These are phyloP conservation scores for Daboia siamensis DNA, from an alignment of 2,113 vertebrate species.

Conservation along the genomic window DNA sequence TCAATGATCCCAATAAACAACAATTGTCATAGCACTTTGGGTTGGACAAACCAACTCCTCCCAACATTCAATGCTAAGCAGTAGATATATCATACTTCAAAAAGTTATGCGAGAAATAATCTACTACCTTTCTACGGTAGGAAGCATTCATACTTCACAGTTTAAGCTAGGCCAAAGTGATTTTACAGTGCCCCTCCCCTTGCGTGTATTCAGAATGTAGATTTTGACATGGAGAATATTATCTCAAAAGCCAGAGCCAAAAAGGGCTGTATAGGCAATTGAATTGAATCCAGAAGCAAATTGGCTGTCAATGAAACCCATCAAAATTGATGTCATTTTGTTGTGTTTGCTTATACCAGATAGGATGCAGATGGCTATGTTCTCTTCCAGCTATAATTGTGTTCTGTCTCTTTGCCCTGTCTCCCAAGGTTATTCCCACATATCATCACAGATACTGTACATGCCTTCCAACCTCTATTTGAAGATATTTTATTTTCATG, in stretches of 20 bases:
- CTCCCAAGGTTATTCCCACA: not conserved
- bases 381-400: not conserved
- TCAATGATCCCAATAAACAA: not conserved
- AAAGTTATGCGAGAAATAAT: not conserved
- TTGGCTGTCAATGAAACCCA: not conserved
- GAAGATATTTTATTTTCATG: not conserved
- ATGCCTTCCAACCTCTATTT: not conserved
- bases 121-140: not conserved
- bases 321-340: not conserved
- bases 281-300: not conserved
- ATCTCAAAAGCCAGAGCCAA: not conserved
- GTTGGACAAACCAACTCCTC: not conserved
- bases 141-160: not conserved
- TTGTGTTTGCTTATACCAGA: not conserved
- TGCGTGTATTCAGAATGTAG: not conserved
- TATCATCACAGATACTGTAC: not conserved
- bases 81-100: not conserved
- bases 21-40: not conserved
- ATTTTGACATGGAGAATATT: not conserved
- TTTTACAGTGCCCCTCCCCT: not conserved
- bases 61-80: not conserved
- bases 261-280: not conserved
- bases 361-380: not conserved
- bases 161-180: not conserved
- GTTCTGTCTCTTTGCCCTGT: not conserved